Evolutionary conservation across 2,888 invertebrate species (phyloP).

Genomic region (Agonopterix subpropinquella): DNA sequence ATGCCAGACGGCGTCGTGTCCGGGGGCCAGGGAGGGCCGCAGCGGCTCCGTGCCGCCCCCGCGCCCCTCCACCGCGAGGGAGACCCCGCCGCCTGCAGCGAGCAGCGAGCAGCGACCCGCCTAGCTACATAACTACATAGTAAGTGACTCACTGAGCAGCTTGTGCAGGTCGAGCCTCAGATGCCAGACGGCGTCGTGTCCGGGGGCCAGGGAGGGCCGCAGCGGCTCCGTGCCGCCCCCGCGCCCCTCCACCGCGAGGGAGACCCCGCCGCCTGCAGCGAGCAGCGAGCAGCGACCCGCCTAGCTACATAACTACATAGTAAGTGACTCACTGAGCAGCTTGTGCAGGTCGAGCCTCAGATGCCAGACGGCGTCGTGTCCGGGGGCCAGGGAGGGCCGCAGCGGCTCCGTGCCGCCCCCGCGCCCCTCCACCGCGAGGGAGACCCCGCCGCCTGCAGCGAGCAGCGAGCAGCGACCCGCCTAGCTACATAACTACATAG

Average conservation of each 20-base stretch:
- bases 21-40: conserved; percentile 78
- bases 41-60: conserved; percentile 77
- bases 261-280: conserved; percentile 77
- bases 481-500: too few relatives aligned
- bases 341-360: conserved; percentile 83
- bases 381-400: conserved; percentile 78
- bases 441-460: conserved; percentile 77
- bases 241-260: conserved; percentile 80
- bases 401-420: conserved; percentile 77
- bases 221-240: conserved; percentile 77
- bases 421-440: conserved; percentile 80
- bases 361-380: conserved; percentile 87
- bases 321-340: conserved; percentile 74
- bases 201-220: conserved; percentile 78
- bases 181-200: conserved; percentile 87
- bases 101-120: conserved; percentile 86
- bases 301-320: too few relatives aligned
- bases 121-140: too few relatives aligned
- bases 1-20: conserved; percentile 87
- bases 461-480: conserved; percentile 86
- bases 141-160: conserved; percentile 74
- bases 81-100: conserved; percentile 77
- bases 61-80: conserved; percentile 80
- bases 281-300: conserved; percentile 86
- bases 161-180: conserved; percentile 83